These are phyloP conservation scores for Hemicrepidius hirtus DNA, from an alignment of 2,888 invertebrate species.

Conservation along the genomic window DNA sequence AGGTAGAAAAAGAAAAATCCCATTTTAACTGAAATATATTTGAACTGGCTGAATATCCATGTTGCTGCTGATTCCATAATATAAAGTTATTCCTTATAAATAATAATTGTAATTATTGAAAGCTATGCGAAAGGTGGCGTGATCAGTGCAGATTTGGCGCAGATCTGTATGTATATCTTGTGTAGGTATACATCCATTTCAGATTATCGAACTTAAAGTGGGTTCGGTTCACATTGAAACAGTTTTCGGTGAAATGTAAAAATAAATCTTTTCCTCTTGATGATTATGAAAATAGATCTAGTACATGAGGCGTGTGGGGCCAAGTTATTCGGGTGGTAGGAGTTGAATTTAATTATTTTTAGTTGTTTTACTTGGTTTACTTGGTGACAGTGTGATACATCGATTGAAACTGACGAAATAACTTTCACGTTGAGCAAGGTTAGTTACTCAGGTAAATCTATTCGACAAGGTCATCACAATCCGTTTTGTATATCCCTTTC, in stretches of 20 bases:
- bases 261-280: constrained; percentile 3
- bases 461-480: constrained; percentile 41
- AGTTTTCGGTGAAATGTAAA: constrained; percentile 7
- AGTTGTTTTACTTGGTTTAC: constrained; percentile 9
- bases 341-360: constrained; percentile 5
- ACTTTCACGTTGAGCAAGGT: constrained; percentile 49
- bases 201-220: not conserved
- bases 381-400: constrained; percentile 22
- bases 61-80: too few species aligned
- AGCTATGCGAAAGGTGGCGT: too few species aligned
- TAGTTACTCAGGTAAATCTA: constrained; percentile 46
- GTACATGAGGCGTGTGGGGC: not conserved
- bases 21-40: too few species aligned
- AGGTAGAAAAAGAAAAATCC: too few species aligned
- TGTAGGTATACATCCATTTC: constrained; percentile 1
- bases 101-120: too few species aligned
- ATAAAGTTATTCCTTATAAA: too few species aligned
- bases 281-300: not conserved
- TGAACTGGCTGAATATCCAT: too few species aligned
- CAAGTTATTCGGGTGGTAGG: constrained; percentile 1
- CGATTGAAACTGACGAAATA: constrained; percentile 32
- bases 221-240: not conserved
- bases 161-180: too few species aligned
- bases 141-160: not conserved
- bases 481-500: constrained; percentile 26